Evolutionary conservation across 2,113 vertebrate genomes (phyloP).

Genomic region (Bubo scandiacus): DNA sequence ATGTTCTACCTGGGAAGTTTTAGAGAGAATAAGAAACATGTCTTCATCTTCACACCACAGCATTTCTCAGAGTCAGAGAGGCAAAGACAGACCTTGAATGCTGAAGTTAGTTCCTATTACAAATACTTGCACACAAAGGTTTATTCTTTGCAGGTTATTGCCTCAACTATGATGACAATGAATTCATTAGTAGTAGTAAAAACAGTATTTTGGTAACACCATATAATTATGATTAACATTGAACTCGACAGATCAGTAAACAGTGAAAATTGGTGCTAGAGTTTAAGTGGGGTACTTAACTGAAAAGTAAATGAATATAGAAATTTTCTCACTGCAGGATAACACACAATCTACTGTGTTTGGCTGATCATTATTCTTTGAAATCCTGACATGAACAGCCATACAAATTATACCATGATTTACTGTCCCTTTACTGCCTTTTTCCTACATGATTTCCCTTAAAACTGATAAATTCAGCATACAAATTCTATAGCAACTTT

Average conservation of each 20-base stretch:
- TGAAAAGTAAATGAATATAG: not conserved
- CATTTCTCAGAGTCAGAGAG: not conserved
- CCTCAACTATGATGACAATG: not conserved
- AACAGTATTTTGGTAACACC: not conserved
- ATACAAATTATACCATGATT: not conserved
- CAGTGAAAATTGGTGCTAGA: not conserved
- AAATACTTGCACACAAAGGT: not conserved
- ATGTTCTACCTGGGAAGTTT: not conserved
- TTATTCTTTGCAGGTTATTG: not conserved
- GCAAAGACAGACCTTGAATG: not conserved
- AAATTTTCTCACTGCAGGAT: not conserved
- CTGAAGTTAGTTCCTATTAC: not conserved
- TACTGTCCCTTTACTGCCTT: not conserved
- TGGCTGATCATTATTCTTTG: not conserved
- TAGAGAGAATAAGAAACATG: not conserved
- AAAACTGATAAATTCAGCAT: not conserved
- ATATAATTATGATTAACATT: not conserved
- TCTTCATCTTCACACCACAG: not conserved
- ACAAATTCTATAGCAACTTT: not conserved
- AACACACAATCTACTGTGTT: not conserved
- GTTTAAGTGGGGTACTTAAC: not conserved
- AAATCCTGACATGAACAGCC: not conserved
- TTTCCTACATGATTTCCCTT: not conserved
- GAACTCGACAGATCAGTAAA: not conserved
- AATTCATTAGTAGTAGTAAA: not conserved